phyloP scores from a whole-genome alignment of 2,113 vertebrate species.

The Bufo gargarizans region DNA sequence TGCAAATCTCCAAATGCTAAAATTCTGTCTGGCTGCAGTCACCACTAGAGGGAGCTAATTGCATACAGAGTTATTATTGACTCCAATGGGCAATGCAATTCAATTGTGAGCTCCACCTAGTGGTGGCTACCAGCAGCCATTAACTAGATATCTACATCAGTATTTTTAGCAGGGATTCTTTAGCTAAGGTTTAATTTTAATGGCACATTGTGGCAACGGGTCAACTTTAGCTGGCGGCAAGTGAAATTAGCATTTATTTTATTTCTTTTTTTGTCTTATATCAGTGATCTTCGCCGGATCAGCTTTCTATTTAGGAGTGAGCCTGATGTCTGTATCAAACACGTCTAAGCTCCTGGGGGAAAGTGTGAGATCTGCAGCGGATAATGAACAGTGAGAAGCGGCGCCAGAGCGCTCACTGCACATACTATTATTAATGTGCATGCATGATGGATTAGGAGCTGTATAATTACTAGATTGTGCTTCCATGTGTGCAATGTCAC shows the following conservation, averaged over 20 bases:
- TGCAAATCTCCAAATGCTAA: no score
- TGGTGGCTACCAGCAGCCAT: neutral
- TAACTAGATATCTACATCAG: neutral
- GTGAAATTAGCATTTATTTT: neutral
- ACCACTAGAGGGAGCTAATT: neutral
- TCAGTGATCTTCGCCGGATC: neutral
- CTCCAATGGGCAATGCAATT: neutral
- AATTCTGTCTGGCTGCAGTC: neutral
- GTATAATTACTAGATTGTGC: constrained; percentile 42
- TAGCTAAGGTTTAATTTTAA: neutral
- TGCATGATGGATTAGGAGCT: constrained; percentile 14
- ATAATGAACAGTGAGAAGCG: constrained; percentile 38
- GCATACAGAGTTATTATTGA: neutral
- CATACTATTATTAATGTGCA: constrained; percentile 28
- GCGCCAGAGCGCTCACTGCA: neutral
- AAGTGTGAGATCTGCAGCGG: constrained; percentile 28
- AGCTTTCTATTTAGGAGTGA: constrained; percentile 8
- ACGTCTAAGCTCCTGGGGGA: neutral
- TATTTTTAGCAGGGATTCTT: neutral
- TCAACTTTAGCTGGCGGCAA: neutral
- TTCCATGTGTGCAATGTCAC: constrained; percentile 27
- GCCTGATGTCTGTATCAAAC: constrained; percentile 35
- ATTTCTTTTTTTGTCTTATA: neutral
- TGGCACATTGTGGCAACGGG: no score
- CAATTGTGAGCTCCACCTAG: neutral